Percentiles rank a stretch among this genome's conserved stretches.
These are phyloP conservation scores for Brachionus calyciflorus DNA, from an alignment of 1,140 invertebrate species.

Conservation along the genomic window DNA sequence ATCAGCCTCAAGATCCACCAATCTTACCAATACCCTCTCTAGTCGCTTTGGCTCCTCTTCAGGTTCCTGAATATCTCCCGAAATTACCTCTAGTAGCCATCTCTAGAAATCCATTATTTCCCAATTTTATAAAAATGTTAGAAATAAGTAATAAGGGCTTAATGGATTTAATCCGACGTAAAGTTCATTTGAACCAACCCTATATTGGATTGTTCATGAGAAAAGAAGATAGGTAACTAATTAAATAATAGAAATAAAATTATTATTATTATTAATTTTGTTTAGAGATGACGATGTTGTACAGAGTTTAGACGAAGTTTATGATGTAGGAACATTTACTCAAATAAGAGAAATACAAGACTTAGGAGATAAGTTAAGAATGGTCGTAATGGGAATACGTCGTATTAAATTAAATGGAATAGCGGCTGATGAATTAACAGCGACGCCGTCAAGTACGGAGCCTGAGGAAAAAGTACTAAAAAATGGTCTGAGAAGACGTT, in stretches of 20 bases:
- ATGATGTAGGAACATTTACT: constrained; percentile 89
- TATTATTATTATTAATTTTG: constrained; percentile 37
- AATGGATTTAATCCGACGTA: constrained; percentile 84
- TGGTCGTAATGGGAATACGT: constrained; percentile 89
- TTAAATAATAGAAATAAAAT: not conserved
- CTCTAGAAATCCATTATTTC: constrained; percentile 90
- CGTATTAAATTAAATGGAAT: constrained; percentile 69
- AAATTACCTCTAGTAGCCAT: constrained; percentile 91
- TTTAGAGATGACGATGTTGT: constrained; percentile 82
- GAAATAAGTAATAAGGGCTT: constrained; percentile 81
- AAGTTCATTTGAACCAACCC: constrained; percentile 91
- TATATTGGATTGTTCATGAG: constrained; percentile 97
- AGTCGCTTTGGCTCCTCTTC: constrained; percentile 65
- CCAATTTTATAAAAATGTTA: constrained; percentile 93
- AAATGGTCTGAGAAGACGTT: constrained; percentile 36
- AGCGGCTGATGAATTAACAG: not conserved
- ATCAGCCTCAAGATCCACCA: constrained; percentile 14
- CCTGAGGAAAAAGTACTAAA: constrained; percentile 35
- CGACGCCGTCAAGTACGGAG: not conserved
- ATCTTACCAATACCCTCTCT: constrained; percentile 37
- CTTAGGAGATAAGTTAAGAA: constrained; percentile 79
- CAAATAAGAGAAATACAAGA: constrained; percentile 97
- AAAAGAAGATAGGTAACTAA: constrained; percentile 66
- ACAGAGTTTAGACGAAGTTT: constrained; percentile 78
- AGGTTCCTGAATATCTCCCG: constrained; percentile 94